A percentile compares a stretch with the other conserved stretches of the same genome.
Conservation (phyloP, 37 sponge, comb jelly and placozoan genomes). For the Haliclona indistincta region DNA sequence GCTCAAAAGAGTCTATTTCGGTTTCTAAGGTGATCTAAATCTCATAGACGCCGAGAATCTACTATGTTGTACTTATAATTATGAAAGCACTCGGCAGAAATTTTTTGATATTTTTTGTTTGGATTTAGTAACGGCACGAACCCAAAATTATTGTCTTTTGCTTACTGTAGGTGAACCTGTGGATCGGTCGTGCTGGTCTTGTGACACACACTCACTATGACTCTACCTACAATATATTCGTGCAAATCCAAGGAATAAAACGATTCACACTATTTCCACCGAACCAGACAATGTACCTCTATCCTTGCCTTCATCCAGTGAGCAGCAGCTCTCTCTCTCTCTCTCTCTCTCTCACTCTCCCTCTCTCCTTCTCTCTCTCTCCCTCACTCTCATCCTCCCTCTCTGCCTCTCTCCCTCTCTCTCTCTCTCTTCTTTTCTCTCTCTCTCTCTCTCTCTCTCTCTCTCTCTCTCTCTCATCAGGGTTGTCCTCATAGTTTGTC, state of each 20-base stretch:
- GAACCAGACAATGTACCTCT: slow-evolving; percentile 52
- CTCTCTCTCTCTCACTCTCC: slow-evolving; percentile 20
- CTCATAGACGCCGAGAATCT: too few relatives aligned
- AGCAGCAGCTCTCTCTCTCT: slow-evolving; percentile 13
- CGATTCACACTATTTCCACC: slow-evolving; percentile 68
- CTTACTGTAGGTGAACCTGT: slow-evolving; percentile 54
- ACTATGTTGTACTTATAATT: too few relatives aligned
- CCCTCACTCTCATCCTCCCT: too few relatives aligned
- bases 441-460: slow-evolving; percentile 24
- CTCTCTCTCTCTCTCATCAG: slow-evolving; percentile 11
- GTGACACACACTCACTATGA: slow-evolving; percentile 74
- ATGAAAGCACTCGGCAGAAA: too few relatives aligned
- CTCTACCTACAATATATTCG: slow-evolving; percentile 72
- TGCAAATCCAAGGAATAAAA: slow-evolving; percentile 63
- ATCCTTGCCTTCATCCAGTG: slow-evolving; percentile 74
- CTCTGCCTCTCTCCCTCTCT: slow-evolving; percentile 15
- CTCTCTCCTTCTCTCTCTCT: slow-evolving; percentile 1
- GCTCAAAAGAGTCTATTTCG: too few relatives aligned
- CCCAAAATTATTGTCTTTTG: background rate
- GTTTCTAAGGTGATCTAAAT: too few relatives aligned
- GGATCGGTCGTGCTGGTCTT: slow-evolving; percentile 65
- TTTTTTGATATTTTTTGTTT: too few relatives aligned
- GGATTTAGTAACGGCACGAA: too few relatives aligned
- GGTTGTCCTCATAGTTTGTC: too few relatives aligned
- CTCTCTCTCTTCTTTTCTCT: slow-evolving; percentile 12